Evolutionary conservation across 2,888 invertebrate genomes (phyloP), one percentile per base, ranked within the genome.

Genomic region (Exephanes ischioxanthus): DNA sequence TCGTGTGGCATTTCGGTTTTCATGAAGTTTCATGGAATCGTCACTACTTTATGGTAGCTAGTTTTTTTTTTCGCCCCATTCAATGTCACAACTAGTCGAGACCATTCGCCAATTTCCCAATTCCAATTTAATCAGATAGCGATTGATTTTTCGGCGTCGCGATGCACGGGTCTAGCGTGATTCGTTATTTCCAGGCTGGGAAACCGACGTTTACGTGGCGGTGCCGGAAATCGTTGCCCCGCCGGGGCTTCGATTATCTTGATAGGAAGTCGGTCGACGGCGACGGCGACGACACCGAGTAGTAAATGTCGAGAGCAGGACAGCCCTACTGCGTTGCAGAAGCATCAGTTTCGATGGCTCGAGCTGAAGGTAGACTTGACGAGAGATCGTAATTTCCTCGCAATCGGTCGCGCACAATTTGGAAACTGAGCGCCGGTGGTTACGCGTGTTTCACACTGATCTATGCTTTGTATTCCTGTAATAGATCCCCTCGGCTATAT

Each of bases 161-260:
- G 41, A 73, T 45, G 73, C 9, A 9, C 58, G 26, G 63, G n/a
- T n/a, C 37, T 51, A 45, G 63, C 53, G 81, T 63, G 70, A 70
- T 71, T 76, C 75, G 76, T 76, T 76, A 68, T 71, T 82, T 71
- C 41, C 45, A 70, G 48, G 61, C 71, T 76, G 16, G 70, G 68
- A 82, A 82, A 76, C 37, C 45, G 63, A 70, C 76, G 70, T 68
- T 81, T 61, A 45, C 45, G 55, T 58, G 33, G 58, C 58, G 68
- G 48, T 22, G 41, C 58, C 80, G 80, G 81, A 82, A 82, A 76
- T 82, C 76, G 63, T 71, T 82, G 70, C 48, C 63, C 30, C 70
- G 70, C 63, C 76, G 75, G 53, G 68, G 61, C 70, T 81, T 81
- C 51, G 61, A 81, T 81, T 81, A 81, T 76, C 76, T 70, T 30